phyloP scores from a whole-genome alignment of 2,113 vertebrate species.

The Daubentonia madagascariensis region DNA sequence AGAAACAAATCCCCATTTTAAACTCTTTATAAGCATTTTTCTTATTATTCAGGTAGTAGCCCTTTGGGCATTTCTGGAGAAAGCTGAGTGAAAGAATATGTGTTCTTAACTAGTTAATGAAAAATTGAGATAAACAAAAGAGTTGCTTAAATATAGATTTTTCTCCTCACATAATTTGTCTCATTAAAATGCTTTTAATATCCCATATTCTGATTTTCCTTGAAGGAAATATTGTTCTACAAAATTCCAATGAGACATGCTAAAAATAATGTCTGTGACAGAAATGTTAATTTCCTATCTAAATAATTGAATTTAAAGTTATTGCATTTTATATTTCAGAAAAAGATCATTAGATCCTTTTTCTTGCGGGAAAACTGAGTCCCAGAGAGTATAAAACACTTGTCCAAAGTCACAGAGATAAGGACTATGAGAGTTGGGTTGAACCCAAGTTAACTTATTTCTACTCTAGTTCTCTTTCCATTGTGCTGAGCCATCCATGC shows the following conservation, averaged over 20 bases:
- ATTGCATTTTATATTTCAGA: slow-evolving; percentile 54
- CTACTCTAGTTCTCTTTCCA: not conserved
- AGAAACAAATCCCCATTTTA: slow-evolving; percentile 34
- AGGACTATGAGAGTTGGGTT: not conserved
- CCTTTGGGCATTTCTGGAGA: slow-evolving; percentile 32
- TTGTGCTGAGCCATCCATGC: not conserved
- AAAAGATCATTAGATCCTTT: slow-evolving; percentile 52
- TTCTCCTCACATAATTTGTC: slow-evolving; percentile 62
- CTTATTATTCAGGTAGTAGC: slow-evolving; percentile 34
- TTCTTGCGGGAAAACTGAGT: slow-evolving; percentile 51
- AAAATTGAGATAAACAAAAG: slow-evolving; percentile 70
- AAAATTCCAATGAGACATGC: slow-evolving; percentile 69
- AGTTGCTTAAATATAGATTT: slow-evolving; percentile 70
- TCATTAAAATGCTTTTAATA: slow-evolving; percentile 74
- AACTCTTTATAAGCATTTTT: slow-evolving; percentile 20
- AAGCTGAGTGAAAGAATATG: slow-evolving; percentile 6
- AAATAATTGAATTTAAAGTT: slow-evolving; percentile 74
- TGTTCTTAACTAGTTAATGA: slow-evolving; percentile 61
- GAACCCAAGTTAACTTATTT: not conserved
- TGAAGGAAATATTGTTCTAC: slow-evolving; percentile 77
- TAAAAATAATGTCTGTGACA: slow-evolving; percentile 76
- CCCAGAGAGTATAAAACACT: not conserved
- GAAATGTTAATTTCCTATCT: slow-evolving; percentile 72
- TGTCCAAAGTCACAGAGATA: not conserved
- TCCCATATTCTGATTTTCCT: slow-evolving; percentile 72